A percentile compares a stretch with the other conserved stretches of the same genome.
phyloP scores from a whole-genome alignment of 2,113 vertebrate species.

The Ptyas mucosa region DNA sequence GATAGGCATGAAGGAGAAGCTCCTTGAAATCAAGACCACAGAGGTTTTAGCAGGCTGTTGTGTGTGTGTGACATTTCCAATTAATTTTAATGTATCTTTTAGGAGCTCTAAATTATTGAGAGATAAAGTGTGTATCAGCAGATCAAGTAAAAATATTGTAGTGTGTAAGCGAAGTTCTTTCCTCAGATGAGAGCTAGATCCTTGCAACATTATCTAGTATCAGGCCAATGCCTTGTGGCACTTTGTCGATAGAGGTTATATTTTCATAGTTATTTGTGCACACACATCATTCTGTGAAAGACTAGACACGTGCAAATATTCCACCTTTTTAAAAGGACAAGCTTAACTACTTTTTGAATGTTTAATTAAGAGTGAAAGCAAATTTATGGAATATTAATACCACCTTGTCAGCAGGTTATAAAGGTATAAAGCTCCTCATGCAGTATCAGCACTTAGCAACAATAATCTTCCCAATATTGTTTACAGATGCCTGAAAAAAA shows the following conservation, averaged over 20 bases:
- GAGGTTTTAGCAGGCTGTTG: background rate
- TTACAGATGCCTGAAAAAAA: constrained; percentile 43
- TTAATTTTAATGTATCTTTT: background rate
- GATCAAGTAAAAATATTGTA: constrained; percentile 21
- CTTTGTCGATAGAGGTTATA: constrained; percentile 45
- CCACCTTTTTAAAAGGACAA: constrained; percentile 51
- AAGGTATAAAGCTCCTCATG: constrained; percentile 52
- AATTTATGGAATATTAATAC: constrained; percentile 54
- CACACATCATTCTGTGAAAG: constrained; percentile 34
- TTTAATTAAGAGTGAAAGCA: constrained; percentile 65
- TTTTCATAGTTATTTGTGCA: constrained; percentile 35
- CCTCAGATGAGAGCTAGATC: constrained; percentile 16
- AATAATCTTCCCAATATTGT: constrained; percentile 30
- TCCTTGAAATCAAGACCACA: background rate
- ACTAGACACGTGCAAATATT: constrained; percentile 42
- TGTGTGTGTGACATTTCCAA: background rate
- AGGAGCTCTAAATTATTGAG: background rate
- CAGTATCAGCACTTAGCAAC: constrained; percentile 43
- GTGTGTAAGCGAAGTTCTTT: constrained; percentile 40
- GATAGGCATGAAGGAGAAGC: background rate
- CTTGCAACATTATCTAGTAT: constrained; percentile 25
- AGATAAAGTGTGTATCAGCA: background rate
- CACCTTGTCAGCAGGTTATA: constrained; percentile 46
- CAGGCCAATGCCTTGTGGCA: constrained; percentile 29
- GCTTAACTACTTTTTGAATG: constrained; percentile 52